Conservation (phyloP, 2,797 vertebrate genomes). For the Acanthis flammea region DNA sequence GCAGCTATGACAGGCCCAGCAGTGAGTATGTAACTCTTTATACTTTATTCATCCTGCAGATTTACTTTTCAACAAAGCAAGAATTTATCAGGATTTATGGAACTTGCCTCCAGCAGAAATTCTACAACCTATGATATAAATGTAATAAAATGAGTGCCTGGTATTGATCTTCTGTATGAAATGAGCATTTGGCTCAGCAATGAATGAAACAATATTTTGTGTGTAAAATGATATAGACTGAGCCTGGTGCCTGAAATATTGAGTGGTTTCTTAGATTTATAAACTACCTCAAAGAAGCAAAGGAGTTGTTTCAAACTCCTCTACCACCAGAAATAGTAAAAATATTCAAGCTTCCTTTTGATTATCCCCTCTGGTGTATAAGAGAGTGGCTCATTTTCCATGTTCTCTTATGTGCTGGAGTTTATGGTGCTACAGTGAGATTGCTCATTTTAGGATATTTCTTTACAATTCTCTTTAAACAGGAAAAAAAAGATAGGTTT, state of each 20-base stretch:
- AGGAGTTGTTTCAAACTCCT: not conserved
- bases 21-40: not conserved
- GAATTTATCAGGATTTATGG: slow-evolving; percentile 21
- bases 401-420: not conserved
- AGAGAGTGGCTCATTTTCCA: not conserved
- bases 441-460: not conserved
- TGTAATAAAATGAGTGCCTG: not conserved
- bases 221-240: not conserved
- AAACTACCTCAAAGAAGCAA: not conserved
- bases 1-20: not conserved
- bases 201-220: slow-evolving; percentile 1
- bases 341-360: not conserved
- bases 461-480: not conserved
- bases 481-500: not conserved
- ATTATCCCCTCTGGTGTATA: not conserved
- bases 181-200: not conserved
- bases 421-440: not conserved
- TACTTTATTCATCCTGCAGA: not conserved
- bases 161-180: not conserved
- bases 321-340: not conserved
- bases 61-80: not conserved
- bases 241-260: slow-evolving; percentile 7
- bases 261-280: slow-evolving; percentile 16
- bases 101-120: not conserved
- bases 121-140: not conserved